A percentile compares a stretch with the other conserved stretches of the same genome.
Conservation (phyloP, 2,113 vertebrate species). For the Anthoscopus minutus region DNA sequence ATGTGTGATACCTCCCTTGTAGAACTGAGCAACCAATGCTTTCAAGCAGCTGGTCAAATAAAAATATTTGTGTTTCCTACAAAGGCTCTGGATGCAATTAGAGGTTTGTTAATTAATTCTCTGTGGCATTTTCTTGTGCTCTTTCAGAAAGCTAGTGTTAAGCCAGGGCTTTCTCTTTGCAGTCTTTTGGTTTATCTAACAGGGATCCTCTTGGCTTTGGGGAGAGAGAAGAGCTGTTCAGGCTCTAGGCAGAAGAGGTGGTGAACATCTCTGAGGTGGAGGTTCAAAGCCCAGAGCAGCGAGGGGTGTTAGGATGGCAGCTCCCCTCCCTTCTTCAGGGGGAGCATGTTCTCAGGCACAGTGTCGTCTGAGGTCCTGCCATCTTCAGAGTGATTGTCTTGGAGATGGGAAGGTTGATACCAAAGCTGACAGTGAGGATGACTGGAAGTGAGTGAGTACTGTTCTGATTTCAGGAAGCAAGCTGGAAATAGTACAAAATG, state of each 20-base stretch:
- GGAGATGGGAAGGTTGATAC: neutral
- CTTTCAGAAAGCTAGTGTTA: neutral
- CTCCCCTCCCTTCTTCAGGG: neutral
- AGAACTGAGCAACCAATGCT: neutral
- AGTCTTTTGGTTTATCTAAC: neutral
- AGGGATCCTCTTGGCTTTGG: neutral
- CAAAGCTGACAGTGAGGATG: neutral
- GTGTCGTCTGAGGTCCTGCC: neutral
- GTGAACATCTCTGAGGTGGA: neutral
- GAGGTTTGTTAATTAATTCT: neutral
- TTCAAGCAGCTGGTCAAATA: neutral
- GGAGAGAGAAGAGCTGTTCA: neutral
- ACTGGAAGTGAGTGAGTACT: neutral
- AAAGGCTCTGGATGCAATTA: neutral
- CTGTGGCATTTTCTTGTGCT: neutral
- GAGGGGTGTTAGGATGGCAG: neutral
- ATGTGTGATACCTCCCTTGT: neutral
- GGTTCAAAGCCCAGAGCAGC: neutral
- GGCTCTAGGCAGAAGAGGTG: neutral
- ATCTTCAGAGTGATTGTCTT: neutral
- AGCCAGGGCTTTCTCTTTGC: neutral
- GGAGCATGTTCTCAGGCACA: accelerated
- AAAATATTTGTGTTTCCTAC: neutral
- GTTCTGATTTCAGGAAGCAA: neutral
- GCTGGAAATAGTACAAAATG: neutral